These are phyloP conservation scores for Petaurus breviceps DNA, from an alignment of 2,113 vertebrate species.

Conservation along the genomic window DNA sequence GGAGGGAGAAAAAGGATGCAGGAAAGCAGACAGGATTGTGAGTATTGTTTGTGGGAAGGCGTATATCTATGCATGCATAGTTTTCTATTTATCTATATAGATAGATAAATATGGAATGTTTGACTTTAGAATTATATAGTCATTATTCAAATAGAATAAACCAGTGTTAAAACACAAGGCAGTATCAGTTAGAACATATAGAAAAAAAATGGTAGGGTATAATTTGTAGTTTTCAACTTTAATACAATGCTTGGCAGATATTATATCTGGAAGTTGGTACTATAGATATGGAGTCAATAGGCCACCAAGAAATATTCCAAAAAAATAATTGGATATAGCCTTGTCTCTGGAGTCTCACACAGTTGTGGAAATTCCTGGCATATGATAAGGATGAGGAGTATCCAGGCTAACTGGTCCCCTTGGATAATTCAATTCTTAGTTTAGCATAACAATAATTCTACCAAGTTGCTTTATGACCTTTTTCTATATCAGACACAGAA, in stretches of 20 bases:
- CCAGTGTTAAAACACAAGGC: not conserved
- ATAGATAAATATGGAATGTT: not conserved
- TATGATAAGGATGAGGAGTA: not conserved
- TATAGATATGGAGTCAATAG: not conserved
- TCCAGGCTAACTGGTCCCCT: not conserved
- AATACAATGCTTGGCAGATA: not conserved
- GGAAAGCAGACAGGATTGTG: too few relatives aligned
- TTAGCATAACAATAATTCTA: not conserved
- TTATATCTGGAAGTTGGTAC: not conserved
- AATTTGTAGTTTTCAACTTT: not conserved
- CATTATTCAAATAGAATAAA: not conserved
- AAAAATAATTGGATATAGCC: not conserved
- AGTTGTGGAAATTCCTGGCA: not conserved
- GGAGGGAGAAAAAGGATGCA: too few relatives aligned
- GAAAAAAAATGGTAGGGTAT: not conserved
- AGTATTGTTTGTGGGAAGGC: too few relatives aligned
- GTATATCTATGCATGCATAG: not conserved
- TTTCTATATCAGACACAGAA: not conserved
- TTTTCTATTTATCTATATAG: not conserved
- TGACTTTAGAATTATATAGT: not conserved
- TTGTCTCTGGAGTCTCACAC: not conserved
- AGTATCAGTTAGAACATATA: not conserved
- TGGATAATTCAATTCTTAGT: not conserved
- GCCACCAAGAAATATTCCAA: not conserved
- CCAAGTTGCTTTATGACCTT: not conserved